Evolutionary conservation across 53 echinoderm and acorn worm species (phyloP).

Genomic region (Echinarachnius parma): DNA sequence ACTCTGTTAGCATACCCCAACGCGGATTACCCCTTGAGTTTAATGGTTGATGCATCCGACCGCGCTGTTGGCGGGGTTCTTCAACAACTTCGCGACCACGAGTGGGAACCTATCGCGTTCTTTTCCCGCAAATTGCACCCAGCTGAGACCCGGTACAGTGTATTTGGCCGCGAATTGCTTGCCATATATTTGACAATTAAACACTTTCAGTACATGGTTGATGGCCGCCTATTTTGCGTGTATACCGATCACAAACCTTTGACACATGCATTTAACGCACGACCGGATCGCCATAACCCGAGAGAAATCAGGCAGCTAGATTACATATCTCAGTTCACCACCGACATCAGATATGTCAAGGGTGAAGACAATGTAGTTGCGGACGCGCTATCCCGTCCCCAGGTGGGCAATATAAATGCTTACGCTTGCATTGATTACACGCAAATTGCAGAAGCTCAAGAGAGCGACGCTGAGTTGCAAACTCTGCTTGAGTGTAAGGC

Average conservation of each 20-base stretch:
- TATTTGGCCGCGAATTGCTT: constrained; percentile 47
- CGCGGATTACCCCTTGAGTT: constrained; percentile 28
- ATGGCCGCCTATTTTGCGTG: constrained; percentile 50
- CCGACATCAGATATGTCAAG: constrained; percentile 50
- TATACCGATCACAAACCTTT: constrained; percentile 57
- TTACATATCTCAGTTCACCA: constrained; percentile 61
- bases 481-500: background rate
- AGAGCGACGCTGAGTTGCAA: background rate
- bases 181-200: constrained; percentile 42
- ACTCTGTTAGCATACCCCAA: constrained; percentile 42
- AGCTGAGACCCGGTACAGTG: constrained; percentile 52
- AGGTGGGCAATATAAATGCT: constrained; percentile 26
- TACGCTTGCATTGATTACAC: constrained; percentile 17
- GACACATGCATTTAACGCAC: constrained; percentile 44
- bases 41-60: constrained; percentile 57
- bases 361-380: constrained; percentile 52
- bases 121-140: constrained; percentile 41
- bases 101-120: constrained; percentile 53
- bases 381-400: constrained; percentile 48
- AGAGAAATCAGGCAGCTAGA: constrained; percentile 64
- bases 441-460: constrained; percentile 29
- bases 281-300: constrained; percentile 46
- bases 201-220: constrained; percentile 50
- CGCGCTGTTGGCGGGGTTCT: constrained; percentile 49
- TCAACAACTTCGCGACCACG: constrained; percentile 36